Percentiles rank a stretch among this genome's conserved stretches.
Conservation (phyloP, 23 tunicate genomes). For the Ciona savignyi region DNA sequence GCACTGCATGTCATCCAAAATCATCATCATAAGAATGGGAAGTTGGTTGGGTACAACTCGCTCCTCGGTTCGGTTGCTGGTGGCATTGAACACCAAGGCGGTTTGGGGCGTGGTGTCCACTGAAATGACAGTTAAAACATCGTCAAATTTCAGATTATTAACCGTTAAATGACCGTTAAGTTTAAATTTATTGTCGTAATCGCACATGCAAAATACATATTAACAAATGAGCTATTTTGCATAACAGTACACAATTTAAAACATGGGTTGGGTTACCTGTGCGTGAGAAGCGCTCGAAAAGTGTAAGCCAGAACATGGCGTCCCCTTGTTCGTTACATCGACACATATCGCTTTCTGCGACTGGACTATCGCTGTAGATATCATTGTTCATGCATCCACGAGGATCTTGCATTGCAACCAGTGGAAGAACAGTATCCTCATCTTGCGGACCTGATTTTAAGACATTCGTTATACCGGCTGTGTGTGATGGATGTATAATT, state of each 20-base stretch:
- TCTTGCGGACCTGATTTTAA: conserved; percentile 24
- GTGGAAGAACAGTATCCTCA: conserved; percentile 26
- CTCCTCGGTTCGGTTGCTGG: neutral
- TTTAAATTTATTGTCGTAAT: neutral
- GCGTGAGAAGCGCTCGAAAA: conserved; percentile 36
- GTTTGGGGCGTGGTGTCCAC: neutral
- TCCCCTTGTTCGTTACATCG: conserved; percentile 55
- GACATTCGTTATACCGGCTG: neutral
- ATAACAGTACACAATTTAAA: neutral
- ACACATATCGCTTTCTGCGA: conserved; percentile 37
- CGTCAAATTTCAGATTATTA: neutral
- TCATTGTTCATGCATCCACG: conserved; percentile 36
- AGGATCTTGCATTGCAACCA: conserved; percentile 24
- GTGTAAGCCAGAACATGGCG: conserved; percentile 48
- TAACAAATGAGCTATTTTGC: no score
- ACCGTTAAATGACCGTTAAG: neutral
- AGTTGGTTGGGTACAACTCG: conserved; percentile 24
- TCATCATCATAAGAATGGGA: conserved; percentile 40
- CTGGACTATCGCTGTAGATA: neutral
- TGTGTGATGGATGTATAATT: neutral
- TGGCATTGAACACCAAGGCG: neutral
- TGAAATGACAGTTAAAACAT: no score
- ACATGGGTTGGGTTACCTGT: neutral
- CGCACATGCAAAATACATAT: no score
- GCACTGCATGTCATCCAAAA: conserved; percentile 32